Conservation (phyloP, 2,797 vertebrate genomes). For the Chaetodon trifasciatus region DNA sequence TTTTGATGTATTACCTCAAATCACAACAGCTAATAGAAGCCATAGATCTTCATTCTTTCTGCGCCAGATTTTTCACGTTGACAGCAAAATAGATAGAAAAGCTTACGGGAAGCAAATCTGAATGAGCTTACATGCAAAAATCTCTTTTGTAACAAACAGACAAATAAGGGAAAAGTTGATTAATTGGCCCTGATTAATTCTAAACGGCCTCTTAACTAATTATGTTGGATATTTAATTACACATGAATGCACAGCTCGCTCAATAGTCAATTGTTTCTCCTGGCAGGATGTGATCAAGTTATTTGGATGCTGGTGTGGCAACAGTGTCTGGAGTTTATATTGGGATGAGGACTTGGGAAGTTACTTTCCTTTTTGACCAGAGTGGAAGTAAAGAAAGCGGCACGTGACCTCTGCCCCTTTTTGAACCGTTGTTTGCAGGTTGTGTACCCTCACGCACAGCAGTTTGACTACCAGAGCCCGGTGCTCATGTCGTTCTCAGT, state of each 20-base stretch:
- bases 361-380: conserved; percentile 14
- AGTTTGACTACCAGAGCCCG: neutral
- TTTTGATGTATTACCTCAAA: conserved; percentile 62
- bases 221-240: conserved; percentile 73
- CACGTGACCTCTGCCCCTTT: conserved; percentile 13
- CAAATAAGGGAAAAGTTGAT: conserved; percentile 57
- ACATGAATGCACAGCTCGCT: conserved; percentile 34
- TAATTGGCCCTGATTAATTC: conserved; percentile 64
- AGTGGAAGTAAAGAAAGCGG: conserved; percentile 4
- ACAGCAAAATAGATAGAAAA: conserved; percentile 54
- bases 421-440: conserved; percentile 22
- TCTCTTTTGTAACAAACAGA: conserved; percentile 41
- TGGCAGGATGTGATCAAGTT: conserved; percentile 27
- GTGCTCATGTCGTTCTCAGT: conserved; percentile 43
- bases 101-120: conserved; percentile 41
- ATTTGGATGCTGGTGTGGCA: neutral
- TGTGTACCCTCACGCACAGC: conserved; percentile 6
- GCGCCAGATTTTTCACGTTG: neutral
- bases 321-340: neutral
- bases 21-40: conserved; percentile 67
- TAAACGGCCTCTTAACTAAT: conserved; percentile 60
- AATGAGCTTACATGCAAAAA: conserved; percentile 39
- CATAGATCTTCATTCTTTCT: conserved; percentile 70
- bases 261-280: conserved; percentile 55
- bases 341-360: neutral